phyloP scores from a whole-genome alignment of 2,797 vertebrate genomes.

The Falco peregrinus region DNA sequence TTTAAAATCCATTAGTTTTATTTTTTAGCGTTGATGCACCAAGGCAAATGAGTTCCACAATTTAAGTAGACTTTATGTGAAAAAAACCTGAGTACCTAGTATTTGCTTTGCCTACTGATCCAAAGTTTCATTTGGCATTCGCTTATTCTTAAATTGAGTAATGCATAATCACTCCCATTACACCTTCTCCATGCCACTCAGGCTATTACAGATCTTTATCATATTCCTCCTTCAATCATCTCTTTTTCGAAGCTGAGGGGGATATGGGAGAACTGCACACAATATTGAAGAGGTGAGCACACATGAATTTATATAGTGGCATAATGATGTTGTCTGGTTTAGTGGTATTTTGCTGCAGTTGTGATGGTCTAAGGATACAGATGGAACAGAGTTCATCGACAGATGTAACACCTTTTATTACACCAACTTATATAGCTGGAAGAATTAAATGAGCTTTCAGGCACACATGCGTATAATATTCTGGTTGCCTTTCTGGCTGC shows the following conservation, averaged over 20 bases:
- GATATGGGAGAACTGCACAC: neutral
- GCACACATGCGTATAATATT: neutral
- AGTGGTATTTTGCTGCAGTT: neutral
- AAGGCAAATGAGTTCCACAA: neutral
- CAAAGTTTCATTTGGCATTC: neutral
- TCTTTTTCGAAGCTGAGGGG: neutral
- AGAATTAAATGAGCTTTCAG: constrained; percentile 35
- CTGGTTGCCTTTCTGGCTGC: constrained; percentile 11
- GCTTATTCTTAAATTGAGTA: constrained; percentile 17
- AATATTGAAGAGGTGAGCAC: neutral
- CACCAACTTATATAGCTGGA: neutral
- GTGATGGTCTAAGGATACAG: neutral
- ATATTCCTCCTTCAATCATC: neutral
- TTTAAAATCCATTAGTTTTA: neutral
- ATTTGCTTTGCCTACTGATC: constrained; percentile 18
- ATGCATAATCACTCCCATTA: neutral
- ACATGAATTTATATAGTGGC: neutral
- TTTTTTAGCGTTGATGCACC: neutral
- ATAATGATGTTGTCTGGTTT: neutral
- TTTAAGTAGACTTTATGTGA: neutral
- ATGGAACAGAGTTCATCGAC: neutral
- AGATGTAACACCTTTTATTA: neutral
- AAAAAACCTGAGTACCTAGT: neutral
- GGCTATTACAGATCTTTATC: neutral
- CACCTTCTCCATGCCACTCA: constrained; percentile 25